Evolutionary conservation across 2,113 vertebrate species (phyloP).

Genomic region (Entelurus aequoreus): DNA sequence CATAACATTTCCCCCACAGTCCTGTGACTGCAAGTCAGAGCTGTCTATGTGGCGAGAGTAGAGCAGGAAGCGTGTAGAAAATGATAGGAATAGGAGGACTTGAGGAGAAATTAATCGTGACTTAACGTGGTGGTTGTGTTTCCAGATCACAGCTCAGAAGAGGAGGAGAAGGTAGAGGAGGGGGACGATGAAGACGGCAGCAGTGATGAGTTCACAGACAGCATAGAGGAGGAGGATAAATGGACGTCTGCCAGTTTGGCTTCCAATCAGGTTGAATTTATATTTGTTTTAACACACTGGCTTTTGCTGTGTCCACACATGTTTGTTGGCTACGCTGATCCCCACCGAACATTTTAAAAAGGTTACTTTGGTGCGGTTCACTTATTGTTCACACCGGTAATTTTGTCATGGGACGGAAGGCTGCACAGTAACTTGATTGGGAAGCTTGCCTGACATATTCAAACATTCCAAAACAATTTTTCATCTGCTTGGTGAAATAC

Average conservation of each 20-base stretch:
- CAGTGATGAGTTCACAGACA: constrained; percentile 76
- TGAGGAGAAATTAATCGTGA: neutral
- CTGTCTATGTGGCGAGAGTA: constrained; percentile 15
- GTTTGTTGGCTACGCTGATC: too few species aligned
- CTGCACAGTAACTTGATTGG: too few species aligned
- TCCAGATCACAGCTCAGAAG: constrained; percentile 74
- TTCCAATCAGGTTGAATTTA: constrained; percentile 62
- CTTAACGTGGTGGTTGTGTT: constrained; percentile 43
- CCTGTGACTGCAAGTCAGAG: constrained; percentile 48
- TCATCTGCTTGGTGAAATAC: too few species aligned
- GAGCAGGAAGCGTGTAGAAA: constrained; percentile 3
- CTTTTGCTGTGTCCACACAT: too few species aligned
- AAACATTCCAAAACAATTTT: too few species aligned
- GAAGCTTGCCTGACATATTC: too few species aligned
- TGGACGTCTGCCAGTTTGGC: constrained; percentile 47
- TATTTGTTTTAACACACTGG: neutral
- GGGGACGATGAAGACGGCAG: constrained; percentile 61
- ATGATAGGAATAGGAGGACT: neutral
- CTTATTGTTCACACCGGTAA: too few species aligned
- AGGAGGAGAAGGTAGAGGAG: constrained; percentile 61
- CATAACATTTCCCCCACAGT: constrained; percentile 55
- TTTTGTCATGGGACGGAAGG: too few species aligned
- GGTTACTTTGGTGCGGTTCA: too few species aligned
- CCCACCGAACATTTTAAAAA: too few species aligned
- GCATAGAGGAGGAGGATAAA: constrained; percentile 77